These are phyloP conservation scores for Drosophila putrida DNA, from an alignment of 2,888 invertebrate genomes.

Conservation along the genomic window DNA sequence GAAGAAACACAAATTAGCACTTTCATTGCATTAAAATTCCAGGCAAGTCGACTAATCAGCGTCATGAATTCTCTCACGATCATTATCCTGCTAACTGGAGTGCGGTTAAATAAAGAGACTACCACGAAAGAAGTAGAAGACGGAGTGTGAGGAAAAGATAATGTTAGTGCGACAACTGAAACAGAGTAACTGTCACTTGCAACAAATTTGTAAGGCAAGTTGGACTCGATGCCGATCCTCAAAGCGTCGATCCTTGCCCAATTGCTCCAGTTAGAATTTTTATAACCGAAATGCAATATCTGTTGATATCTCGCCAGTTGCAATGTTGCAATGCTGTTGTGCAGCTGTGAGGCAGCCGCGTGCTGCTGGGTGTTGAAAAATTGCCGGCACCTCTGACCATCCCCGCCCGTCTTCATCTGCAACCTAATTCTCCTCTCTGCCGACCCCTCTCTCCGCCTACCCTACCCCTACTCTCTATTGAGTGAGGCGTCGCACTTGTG, in stretches of 20 bases:
- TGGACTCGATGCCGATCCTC: slow-evolving; percentile 23
- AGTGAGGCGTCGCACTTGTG: slow-evolving; percentile 66
- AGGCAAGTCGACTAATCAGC: slow-evolving; percentile 44
- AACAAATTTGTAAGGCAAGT: slow-evolving; percentile 64
- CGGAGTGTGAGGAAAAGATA: neutral
- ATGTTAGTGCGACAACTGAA: slow-evolving; percentile 33
- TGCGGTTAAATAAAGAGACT: slow-evolving; percentile 53
- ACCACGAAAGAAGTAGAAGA: neutral
- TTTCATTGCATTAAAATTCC: slow-evolving; percentile 67
- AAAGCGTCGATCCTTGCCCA: slow-evolving; percentile 15
- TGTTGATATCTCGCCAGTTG: slow-evolving; percentile 32
- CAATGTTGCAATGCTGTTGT: slow-evolving; percentile 5
- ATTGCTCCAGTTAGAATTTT: slow-evolving; percentile 77
- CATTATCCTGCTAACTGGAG: slow-evolving; percentile 64
- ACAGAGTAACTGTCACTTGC: slow-evolving; percentile 72
- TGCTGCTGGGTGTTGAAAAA: slow-evolving; percentile 78
- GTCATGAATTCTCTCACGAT: slow-evolving; percentile 72
- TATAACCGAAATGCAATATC: slow-evolving; percentile 69
- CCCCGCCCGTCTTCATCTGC: slow-evolving; percentile 20
- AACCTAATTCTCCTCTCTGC: neutral
- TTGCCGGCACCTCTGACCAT: slow-evolving; percentile 71
- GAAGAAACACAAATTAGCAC: slow-evolving; percentile 68
- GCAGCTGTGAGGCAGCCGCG: slow-evolving; percentile 49
- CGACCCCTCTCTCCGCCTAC: slow-evolving; percentile 6
- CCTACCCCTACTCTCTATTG: slow-evolving; percentile 2